Percentiles rank a stretch among this genome's conserved stretches.
These are phyloP conservation scores for Amazona guildingii DNA, from an alignment of 2,113 vertebrate genomes.

Conservation along the genomic window DNA sequence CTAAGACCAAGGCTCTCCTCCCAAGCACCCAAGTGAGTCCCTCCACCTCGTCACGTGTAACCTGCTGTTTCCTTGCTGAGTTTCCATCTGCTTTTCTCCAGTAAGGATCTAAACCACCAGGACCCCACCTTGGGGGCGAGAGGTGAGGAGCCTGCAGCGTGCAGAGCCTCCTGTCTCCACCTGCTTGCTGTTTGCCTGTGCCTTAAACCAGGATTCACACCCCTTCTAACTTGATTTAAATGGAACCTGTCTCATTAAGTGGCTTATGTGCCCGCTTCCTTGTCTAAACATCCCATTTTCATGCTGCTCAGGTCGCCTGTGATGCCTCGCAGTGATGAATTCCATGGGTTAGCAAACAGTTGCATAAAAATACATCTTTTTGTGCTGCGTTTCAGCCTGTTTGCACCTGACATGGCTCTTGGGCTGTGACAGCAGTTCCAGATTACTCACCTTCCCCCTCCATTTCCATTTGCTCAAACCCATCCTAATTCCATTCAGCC, in stretches of 20 bases:
- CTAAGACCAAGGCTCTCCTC: neutral
- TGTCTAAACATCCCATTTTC: slow-evolving; percentile 13
- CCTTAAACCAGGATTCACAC: rapidly evolving
- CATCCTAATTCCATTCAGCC: neutral
- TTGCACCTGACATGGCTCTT: neutral
- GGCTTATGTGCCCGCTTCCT: neutral
- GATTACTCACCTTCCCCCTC: neutral
- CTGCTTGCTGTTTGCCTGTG: neutral
- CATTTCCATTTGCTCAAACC: neutral
- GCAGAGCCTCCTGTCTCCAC: neutral
- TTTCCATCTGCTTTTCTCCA: neutral
- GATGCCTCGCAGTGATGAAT: neutral
- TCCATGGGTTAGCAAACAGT: neutral
- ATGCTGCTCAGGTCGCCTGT: neutral
- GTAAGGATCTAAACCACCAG: neutral
- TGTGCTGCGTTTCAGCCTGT: slow-evolving; percentile 14
- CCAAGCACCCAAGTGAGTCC: rapidly evolving
- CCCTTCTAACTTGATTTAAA: neutral
- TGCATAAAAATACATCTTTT: slow-evolving; percentile 21
- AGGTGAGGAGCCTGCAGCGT: neutral
- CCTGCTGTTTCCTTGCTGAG: neutral
- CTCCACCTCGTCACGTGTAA: rapidly evolving
- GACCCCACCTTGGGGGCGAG: rapidly evolving
- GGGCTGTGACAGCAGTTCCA: neutral
- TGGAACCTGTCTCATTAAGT: neutral